Base-by-base conservation (phyloP, 1,140 invertebrate genomes). In the Listronotus bonariensis region DNA sequence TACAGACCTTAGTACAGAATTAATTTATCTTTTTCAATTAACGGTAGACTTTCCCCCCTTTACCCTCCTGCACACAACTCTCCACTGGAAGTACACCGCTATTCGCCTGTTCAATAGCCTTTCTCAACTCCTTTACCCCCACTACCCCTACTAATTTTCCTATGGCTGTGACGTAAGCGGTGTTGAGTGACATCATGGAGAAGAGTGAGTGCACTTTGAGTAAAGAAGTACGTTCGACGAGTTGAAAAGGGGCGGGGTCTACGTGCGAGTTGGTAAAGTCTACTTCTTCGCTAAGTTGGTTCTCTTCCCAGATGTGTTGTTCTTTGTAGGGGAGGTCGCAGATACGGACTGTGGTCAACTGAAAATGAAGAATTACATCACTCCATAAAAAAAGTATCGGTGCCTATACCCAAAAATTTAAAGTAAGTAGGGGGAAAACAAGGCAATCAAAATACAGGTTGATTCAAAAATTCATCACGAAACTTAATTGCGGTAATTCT, bases 101-200 rank as follows among this genome's bases (percentile, higher is more conserved):
- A 77, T 94, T 93, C 10, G 91, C 90, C 70, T 93, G 89, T 74
- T 93, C 91, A 59, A 95, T 95, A 0, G 92, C 91, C 79, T 89
- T 90, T 51, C 92, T 84, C 14, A 95, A 93, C 85, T 98, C 96
- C 82, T 96, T 96, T 0, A 98, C 82, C 10, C 92, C 93, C 3
- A 99, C 96, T 0, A 99, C 95, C 3, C 97, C 97, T 36, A 98
- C 91, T 0, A 99, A 85, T 70, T 68, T 84, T 0, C 97, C 97
- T 56, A 96, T 95, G 36, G 95, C 91, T 5, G 97, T 99, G 1
- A 99, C 97, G 79, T 98, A 99, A 0, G 97, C 95, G 74, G 96
- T 91, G 82, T 95, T 96, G 7, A 99, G 89, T 31, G 95, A 95
- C 53, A 99, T 86, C 83, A 98, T 91, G 8, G 95, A 97, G 80